A percentile compares a stretch with the other conserved stretches of the same genome.
Conservation (phyloP, 2,797 vertebrate genomes). For the Micropoecilia bifurca region DNA sequence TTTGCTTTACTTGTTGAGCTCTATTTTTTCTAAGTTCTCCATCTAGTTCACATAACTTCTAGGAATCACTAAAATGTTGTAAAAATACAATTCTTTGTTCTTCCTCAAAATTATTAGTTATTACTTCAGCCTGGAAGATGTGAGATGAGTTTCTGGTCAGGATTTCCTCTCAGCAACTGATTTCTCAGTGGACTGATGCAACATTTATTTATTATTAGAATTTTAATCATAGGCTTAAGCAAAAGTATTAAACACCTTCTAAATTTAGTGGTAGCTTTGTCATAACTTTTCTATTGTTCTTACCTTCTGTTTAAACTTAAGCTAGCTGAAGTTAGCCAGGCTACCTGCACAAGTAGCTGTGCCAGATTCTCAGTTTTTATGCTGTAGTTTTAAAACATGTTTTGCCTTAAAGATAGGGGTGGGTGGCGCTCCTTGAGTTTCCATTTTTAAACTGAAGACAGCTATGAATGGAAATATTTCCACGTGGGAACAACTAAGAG, state of each 20-base stretch:
- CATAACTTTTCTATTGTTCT: background rate
- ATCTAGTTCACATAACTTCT: background rate
- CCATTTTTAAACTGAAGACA: too few relatives aligned
- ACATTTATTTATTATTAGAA: background rate
- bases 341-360: background rate
- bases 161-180: background rate
- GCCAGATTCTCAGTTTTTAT: background rate
- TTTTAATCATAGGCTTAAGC: background rate
- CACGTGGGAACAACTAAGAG: background rate
- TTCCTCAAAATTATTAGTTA: background rate
- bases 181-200: background rate
- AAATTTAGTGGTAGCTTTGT: background rate
- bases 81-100: background rate
- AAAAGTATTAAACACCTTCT: background rate
- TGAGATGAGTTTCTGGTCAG: background rate
- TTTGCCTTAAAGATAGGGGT: background rate
- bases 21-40: background rate
- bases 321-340: background rate
- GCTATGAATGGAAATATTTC: background rate
- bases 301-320: background rate
- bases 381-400: background rate
- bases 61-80: background rate
- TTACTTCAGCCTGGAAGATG: background rate
- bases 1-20: background rate
- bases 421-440: background rate